phyloP scores from a whole-genome alignment of 2,888 invertebrate species.

The Cephus rjabovi region DNA sequence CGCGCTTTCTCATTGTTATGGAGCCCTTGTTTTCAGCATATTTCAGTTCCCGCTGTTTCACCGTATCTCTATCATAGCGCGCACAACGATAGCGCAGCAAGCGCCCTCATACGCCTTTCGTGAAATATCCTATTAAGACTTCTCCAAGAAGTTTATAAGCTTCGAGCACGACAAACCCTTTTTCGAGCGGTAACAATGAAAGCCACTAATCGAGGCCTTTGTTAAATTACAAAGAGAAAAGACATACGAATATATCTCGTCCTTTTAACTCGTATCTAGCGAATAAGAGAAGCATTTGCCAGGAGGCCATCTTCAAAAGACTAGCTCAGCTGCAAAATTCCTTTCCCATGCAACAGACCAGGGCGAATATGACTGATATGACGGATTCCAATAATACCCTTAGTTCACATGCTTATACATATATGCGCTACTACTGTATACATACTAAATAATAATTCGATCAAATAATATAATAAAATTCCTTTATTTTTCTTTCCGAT shows the following conservation, averaged over 20 bases:
- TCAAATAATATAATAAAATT: neutral
- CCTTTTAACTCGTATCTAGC: neutral
- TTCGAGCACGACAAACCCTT: neutral
- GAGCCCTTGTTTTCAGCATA: slow-evolving; percentile 2
- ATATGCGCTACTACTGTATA: neutral
- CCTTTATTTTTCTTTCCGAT: no score
- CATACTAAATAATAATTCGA: neutral
- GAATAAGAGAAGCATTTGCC: neutral
- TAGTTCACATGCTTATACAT: no score
- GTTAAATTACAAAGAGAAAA: neutral
- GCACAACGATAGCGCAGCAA: neutral
- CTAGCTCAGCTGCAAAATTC: neutral
- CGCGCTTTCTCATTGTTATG: slow-evolving; percentile 4
- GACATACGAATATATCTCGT: neutral
- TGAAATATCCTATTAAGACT: neutral
- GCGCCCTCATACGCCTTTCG: neutral
- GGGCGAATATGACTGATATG: neutral
- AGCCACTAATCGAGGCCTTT: neutral
- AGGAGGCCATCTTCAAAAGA: neutral
- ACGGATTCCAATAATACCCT: no score
- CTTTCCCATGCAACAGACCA: neutral
- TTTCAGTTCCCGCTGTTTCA: neutral
- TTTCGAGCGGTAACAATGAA: neutral
- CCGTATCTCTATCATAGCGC: neutral
- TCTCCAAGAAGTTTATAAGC: neutral